Evolutionary conservation across 1,140 invertebrate genomes (phyloP).

Genomic region (Drosophila punjabiensis): DNA sequence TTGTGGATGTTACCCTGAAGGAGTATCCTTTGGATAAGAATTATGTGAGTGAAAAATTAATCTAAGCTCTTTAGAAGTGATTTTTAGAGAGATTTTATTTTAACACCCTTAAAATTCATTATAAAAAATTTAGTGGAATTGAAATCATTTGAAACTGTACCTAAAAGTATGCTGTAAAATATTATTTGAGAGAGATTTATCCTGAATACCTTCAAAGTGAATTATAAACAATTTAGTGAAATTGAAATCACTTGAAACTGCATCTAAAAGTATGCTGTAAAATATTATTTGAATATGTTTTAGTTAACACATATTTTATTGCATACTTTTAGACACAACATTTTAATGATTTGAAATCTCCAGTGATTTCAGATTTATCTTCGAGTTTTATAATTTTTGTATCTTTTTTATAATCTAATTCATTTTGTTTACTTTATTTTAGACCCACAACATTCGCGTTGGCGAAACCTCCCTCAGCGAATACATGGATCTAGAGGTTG

Average conservation of each 20-base stretch:
- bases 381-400: not conserved
- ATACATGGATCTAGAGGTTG: slow-evolving; percentile 77
- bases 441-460: slow-evolving; percentile 71
- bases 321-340: not conserved
- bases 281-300: not conserved
- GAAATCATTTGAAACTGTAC: not conserved
- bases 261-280: not conserved
- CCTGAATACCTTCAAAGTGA: too few relatives aligned
- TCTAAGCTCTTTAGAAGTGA: not conserved
- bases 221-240: too few relatives aligned
- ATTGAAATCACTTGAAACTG: too few relatives aligned
- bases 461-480: slow-evolving; percentile 84
- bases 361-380: not conserved
- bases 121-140: not conserved
- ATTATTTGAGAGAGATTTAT: too few relatives aligned
- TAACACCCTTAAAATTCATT: not conserved
- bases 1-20: slow-evolving; percentile 86
- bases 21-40: slow-evolving; percentile 85
- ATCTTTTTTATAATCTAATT: not conserved
- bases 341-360: not conserved
- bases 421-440: not conserved
- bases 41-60: slow-evolving; percentile 63
- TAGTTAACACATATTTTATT: not conserved
- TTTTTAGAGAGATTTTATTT: not conserved
- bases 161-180: not conserved